A percentile compares a stretch with the other conserved stretches of the same genome.
Conservation (phyloP, 2,888 invertebrate genomes). For the Cetonia aurata region DNA sequence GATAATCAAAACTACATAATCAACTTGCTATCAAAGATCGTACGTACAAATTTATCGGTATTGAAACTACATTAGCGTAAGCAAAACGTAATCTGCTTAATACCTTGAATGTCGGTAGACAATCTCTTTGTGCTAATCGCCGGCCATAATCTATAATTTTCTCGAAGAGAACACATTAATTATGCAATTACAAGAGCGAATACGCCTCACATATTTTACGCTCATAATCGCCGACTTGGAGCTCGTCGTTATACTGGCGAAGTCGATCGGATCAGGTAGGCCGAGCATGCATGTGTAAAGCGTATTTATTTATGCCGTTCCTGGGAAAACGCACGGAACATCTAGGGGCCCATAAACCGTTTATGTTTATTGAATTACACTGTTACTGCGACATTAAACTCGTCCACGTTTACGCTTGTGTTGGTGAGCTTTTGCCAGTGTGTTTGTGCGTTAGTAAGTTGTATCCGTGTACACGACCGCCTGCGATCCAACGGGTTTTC, state of each 20-base stretch:
- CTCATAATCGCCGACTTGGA: constrained; percentile 8
- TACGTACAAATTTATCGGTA: too few relatives aligned
- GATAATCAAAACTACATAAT: too few relatives aligned
- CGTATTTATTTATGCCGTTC: constrained; percentile 57
- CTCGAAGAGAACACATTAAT: constrained; percentile 23
- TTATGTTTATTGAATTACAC: constrained; percentile 65
- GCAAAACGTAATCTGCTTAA: constrained; percentile 15
- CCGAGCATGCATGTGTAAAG: constrained; percentile 24
- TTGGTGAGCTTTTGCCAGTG: constrained; percentile 13
- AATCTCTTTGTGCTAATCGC: constrained; percentile 9
- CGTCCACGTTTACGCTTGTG: constrained; percentile 48
- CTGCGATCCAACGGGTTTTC: constrained; percentile 16
- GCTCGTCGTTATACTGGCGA: not conserved
- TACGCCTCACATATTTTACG: constrained; percentile 9
- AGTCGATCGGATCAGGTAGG: constrained; percentile 16
- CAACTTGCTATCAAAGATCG: too few relatives aligned
- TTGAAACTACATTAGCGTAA: constrained; percentile 5
- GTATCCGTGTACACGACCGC: constrained; percentile 5
- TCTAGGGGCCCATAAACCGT: constrained; percentile 60
- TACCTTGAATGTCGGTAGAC: constrained; percentile 1
- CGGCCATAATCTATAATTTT: constrained; percentile 23
- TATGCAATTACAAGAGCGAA: constrained; percentile 20
- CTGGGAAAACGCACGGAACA: constrained; percentile 52
- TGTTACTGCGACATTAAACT: constrained; percentile 64
- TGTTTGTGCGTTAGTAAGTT: constrained; percentile 1